Conservation (phyloP, 1,140 invertebrate species). For the Ceratosolen fusciceps region DNA sequence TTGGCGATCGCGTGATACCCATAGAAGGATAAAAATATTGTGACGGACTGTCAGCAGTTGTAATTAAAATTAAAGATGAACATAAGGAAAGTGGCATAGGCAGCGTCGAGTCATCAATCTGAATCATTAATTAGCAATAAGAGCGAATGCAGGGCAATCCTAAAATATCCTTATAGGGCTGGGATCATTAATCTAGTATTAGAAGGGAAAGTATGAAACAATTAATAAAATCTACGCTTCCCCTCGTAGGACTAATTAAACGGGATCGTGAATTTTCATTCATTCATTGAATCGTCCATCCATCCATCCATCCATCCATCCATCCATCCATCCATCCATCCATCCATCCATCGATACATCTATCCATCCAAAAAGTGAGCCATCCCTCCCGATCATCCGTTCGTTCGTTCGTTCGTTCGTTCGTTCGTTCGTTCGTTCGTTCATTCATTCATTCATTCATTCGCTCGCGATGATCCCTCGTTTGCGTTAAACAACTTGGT, state of each 20-base stretch:
- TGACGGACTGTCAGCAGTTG: not conserved
- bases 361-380: not conserved
- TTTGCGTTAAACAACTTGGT: conserved; percentile 20
- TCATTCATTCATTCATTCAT: conserved; percentile 1
- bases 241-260: too few species aligned
- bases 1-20: not conserved
- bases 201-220: not conserved
- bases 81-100: not conserved
- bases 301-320: not conserved
- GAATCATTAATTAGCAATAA: not conserved
- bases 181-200: not conserved
- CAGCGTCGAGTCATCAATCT: not conserved
- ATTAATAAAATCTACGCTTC: not conserved
- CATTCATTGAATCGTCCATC: not conserved
- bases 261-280: too few species aligned
- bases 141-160: not conserved
- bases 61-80: not conserved
- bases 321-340: not conserved
- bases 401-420: not conserved
- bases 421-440: not conserved
- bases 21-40: not conserved
- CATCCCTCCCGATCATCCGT: not conserved
- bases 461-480: not conserved
- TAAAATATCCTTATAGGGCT: not conserved
- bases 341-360: not conserved